Evolutionary conservation across 2,113 vertebrate genomes (phyloP), one percentile per base, ranked within the genome.

Genomic region (Orycteropus afer): DNA sequence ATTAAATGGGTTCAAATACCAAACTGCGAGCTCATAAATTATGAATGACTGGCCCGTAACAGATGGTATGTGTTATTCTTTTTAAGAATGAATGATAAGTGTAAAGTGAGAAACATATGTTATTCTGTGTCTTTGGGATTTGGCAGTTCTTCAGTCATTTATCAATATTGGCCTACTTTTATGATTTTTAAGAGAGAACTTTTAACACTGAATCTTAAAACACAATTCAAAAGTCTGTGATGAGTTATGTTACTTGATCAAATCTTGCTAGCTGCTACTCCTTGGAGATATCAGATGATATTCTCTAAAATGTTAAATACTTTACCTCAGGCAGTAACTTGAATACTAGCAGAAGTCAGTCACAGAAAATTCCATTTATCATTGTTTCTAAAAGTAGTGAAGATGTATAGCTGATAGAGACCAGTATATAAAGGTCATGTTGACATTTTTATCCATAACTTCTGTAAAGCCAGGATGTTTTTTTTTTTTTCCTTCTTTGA

Each of bases 1-100:
- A 65, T 47, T 83, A 59, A 96, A 89, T 82, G 29, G 25, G 12
- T 95, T 98, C 95, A 96, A 76, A 91, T 89, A 95, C 32, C 59
- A 86, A 87, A 45, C 37, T 88, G 73, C 80, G 89, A 91, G 95
- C 94, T 97, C 94, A 96, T 93, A 95, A 97, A 86, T 97, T 97
- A 94, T 92, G 71, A 97, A 96, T 96, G 84, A 96, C 80, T 97
- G 29, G 37, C 91, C 12, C 84, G 14, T 57, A 86, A 86, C 95
- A 98, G 95, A 95, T 97, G 95, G 82, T 91, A 51, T 55, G 17
- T 91, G n/a, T 94, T 97, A 88, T 13, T 96, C 55, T 76, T 97
- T 97, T 96, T 73, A 93, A 89, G 40, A 85, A 86, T 86, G 15
- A 78, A 34, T 78, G 32, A 11, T 63, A 81, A 78, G 5, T 61